Evolutionary conservation across 2,797 vertebrate genomes (phyloP).

Genomic region (Anas acuta): DNA sequence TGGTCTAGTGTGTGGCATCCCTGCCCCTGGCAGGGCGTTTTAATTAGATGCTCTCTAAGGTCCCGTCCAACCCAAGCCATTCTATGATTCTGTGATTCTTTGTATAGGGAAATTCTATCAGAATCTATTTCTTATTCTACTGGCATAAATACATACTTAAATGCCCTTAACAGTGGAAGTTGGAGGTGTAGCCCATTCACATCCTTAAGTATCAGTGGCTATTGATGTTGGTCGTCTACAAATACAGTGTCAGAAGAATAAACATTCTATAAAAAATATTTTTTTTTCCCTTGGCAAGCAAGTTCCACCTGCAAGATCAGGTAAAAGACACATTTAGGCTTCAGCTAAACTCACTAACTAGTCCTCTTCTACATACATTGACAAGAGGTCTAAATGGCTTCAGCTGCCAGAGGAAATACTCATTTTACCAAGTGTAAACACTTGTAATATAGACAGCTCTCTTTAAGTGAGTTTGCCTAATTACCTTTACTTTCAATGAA

Average conservation of each 20-base stretch:
- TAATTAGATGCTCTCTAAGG: too few species aligned
- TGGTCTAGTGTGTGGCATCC: too few species aligned
- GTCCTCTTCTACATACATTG: not conserved
- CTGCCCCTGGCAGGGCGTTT: too few species aligned
- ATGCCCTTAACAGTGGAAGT: not conserved
- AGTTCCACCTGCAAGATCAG: not conserved
- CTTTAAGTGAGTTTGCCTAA: conserved; percentile 29
- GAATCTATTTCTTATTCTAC: not conserved
- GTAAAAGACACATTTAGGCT: not conserved
- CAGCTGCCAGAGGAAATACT: not conserved
- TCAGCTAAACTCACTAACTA: not conserved
- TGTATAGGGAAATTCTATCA: not conserved
- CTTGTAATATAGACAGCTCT: not conserved
- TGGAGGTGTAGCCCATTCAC: not conserved
- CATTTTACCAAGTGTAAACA: conserved; percentile 3
- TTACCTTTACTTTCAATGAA: conserved; percentile 32
- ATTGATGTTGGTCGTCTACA: not conserved
- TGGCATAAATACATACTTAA: not conserved
- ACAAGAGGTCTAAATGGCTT: not conserved
- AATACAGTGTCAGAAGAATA: not conserved
- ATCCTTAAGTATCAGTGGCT: not conserved
- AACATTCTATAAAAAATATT: not conserved
- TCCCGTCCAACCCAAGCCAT: too few species aligned
- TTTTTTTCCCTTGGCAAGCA: not conserved
- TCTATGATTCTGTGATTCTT: not conserved